Evolutionary conservation across 2,113 vertebrate genomes (phyloP), one percentile per base, ranked within the genome.

Genomic region (Alces alces): DNA sequence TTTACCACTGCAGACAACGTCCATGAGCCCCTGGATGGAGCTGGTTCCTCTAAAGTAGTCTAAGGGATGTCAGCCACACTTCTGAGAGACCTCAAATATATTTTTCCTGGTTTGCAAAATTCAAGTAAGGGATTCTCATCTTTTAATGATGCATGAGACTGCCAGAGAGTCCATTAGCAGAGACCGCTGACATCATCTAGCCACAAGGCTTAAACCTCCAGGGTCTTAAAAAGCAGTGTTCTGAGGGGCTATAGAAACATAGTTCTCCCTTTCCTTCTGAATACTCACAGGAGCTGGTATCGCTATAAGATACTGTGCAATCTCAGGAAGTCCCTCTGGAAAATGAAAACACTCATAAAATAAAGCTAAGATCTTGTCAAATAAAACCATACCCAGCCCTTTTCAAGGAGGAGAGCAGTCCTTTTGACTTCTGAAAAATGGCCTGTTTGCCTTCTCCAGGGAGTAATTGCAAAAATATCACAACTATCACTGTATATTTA

Each of bases 311-410:
- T 91, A 57, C 19, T 61, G 10, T 25, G 45, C 76, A 86, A 50
- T 91, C 89, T 95, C 92, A 96, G 19, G 90, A 93, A 94, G n/a
- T 89, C 92, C 13, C 78, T 91, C 86, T 93, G 50, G 60, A 89
- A 95, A 97, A 89, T 66, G 61, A 94, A 82, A 86, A 95, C 19
- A 39, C 30, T 89, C 45, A 50, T 66, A 85, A 86, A 95, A 64
- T 94, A 61, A 79, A 95, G 70, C 43, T 57, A 92, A 83, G 83
- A 83, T 91, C 66, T 93, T 96, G 33, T 97, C 85, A 93, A 86
- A 47, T 10, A 17, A 96, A n/a, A 17, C 9, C 19, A 80, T 79
- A 25, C 19, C 5, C 36, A 60, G 39, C 27, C 45, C 55, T 78
- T 60, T 78, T 94, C 61, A 58, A 94, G 76, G 7, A 93, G 52